phyloP scores from a whole-genome alignment of 2,113 vertebrate genomes.

The Nycticorax nycticorax region DNA sequence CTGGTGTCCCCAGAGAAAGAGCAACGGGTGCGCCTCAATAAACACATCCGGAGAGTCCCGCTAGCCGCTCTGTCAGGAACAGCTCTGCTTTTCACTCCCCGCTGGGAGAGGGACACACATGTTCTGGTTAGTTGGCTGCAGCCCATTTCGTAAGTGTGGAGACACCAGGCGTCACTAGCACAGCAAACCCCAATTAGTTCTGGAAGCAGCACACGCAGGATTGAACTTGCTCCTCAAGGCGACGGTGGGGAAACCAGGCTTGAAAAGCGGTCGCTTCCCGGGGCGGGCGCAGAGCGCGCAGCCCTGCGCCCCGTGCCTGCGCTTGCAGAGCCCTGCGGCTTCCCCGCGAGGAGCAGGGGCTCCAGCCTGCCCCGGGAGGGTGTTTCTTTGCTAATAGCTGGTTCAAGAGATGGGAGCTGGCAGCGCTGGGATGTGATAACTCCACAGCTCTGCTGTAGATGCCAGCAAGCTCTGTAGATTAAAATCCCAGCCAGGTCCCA shows the following conservation, averaged over 20 bases:
- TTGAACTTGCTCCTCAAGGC: background rate
- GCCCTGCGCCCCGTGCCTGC: fast-evolving
- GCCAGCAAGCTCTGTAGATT: background rate
- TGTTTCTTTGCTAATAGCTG: background rate
- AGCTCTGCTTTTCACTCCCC: background rate
- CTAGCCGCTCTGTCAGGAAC: background rate
- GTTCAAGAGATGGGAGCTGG: background rate
- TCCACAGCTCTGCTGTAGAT: background rate
- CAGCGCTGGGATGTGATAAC: background rate
- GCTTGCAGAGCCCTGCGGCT: background rate
- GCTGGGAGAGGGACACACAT: background rate
- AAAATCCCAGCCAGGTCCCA: background rate
- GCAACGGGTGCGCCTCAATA: background rate
- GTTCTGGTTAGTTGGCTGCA: background rate
- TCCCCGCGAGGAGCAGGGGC: background rate
- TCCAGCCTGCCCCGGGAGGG: background rate
- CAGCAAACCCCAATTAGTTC: background rate
- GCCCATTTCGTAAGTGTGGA: background rate
- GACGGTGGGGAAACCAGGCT: background rate
- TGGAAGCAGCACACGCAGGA: background rate
- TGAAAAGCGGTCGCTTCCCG: background rate
- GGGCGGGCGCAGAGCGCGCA: background rate
- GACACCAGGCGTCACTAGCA: background rate
- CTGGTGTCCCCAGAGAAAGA: background rate
- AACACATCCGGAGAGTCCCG: background rate